Conservation (phyloP, 2,797 vertebrate genomes). For the Oreonectes daqikongensis region DNA sequence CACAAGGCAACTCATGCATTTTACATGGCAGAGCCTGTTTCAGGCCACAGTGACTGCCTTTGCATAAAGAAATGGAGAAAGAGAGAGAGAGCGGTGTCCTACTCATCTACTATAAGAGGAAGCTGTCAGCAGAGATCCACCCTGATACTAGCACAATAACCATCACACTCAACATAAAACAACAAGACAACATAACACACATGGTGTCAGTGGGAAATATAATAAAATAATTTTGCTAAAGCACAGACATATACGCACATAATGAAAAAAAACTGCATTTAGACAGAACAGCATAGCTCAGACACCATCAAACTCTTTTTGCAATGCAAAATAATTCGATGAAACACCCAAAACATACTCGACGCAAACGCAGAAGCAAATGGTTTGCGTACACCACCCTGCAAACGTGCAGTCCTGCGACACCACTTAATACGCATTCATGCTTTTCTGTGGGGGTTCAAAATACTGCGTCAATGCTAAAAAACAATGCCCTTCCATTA, state of each 20-base stretch:
- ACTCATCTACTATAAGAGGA: conserved; percentile 25
- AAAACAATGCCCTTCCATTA: no score
- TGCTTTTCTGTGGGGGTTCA: neutral
- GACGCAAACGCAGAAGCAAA: neutral
- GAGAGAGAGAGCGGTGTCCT: neutral
- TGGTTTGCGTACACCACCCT: neutral
- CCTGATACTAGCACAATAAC: conserved; percentile 33
- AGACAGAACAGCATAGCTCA: no score
- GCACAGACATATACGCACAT: neutral
- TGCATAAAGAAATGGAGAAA: conserved; percentile 60
- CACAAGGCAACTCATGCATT: conserved; percentile 70
- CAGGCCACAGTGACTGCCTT: conserved; percentile 65
- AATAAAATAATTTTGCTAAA: neutral
- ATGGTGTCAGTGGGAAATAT: no score
- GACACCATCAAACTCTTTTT: no score
- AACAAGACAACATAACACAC: neutral
- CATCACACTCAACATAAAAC: neutral
- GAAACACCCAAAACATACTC: neutral
- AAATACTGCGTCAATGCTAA: no score
- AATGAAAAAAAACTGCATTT: no score
- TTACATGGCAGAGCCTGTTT: conserved; percentile 74
- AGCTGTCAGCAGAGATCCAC: conserved; percentile 43
- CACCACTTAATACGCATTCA: neutral
- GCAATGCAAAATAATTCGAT: conserved; percentile 27
- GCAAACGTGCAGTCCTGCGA: neutral